Percentiles rank a stretch among this genome's conserved stretches.
Evolutionary conservation across 2,113 vertebrate species (phyloP).

Genomic region (Sialia sialis): DNA sequence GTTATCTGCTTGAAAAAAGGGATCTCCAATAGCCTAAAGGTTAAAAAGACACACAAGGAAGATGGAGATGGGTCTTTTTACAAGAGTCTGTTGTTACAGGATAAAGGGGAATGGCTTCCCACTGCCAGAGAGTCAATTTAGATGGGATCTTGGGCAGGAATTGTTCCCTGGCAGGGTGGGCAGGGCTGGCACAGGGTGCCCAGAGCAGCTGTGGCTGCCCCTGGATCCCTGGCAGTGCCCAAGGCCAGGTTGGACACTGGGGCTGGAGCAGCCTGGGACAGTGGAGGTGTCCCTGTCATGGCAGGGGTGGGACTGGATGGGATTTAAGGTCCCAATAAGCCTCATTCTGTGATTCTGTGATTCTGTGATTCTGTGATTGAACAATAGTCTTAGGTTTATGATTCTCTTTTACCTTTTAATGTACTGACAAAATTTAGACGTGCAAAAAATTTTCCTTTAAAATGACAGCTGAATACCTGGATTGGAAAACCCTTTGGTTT

Average conservation of each 20-base stretch:
- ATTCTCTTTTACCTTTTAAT: not conserved
- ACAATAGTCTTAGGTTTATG: not conserved
- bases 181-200: not conserved
- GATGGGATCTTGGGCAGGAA: not conserved
- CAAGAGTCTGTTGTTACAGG: not conserved
- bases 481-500: not conserved
- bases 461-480: not conserved
- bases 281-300: not conserved
- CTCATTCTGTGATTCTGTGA: not conserved
- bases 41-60: not conserved
- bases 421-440: not conserved
- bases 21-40: not conserved
- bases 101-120: not conserved
- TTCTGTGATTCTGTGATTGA: not conserved
- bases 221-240: not conserved
- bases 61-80: not conserved
- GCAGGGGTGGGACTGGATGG: rapidly evolving
- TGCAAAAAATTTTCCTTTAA: not conserved
- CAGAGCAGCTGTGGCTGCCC: not conserved
- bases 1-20: not conserved
- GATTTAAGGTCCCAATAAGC: not conserved
- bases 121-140: rapidly evolving
- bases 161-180: not conserved
- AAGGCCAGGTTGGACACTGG: not conserved
- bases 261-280: not conserved